A percentile compares a stretch with the other conserved stretches of the same genome.
Conservation (phyloP, 2,797 vertebrate species). For the Clarias fuscus region DNA sequence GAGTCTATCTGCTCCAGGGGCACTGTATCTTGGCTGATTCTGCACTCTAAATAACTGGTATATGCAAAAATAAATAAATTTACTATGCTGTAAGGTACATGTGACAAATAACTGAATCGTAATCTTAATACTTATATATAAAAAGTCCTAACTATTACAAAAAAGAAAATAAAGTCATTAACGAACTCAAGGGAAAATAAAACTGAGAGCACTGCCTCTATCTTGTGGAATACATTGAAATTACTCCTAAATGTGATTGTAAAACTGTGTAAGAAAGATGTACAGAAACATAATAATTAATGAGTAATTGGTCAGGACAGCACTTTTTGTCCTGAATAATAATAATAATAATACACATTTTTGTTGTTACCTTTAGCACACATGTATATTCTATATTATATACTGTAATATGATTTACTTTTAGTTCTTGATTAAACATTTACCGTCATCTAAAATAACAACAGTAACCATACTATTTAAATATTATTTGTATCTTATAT, state of each 20-base stretch:
- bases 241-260: neutral
- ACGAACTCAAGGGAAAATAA: neutral
- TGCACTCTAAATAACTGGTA: too few species aligned
- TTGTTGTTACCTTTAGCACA: too few species aligned
- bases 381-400: neutral
- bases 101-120: too few species aligned
- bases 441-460: neutral
- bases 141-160: neutral
- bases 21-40: too few species aligned
- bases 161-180: neutral
- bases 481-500: too few species aligned
- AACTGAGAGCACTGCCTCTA: conserved; percentile 12
- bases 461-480: too few species aligned
- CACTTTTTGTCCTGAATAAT: too few species aligned
- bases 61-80: too few species aligned
- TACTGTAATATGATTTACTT: neutral
- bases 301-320: too few species aligned
- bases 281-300: neutral
- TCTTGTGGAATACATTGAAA: conserved; percentile 6
- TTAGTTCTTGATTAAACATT: neutral
- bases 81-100: too few species aligned
- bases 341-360: neutral
- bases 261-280: neutral
- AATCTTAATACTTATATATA: too few species aligned
- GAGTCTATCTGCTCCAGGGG: too few species aligned